phyloP scores from a whole-genome alignment of 2,113 vertebrate genomes.

The Melospiza georgiana region DNA sequence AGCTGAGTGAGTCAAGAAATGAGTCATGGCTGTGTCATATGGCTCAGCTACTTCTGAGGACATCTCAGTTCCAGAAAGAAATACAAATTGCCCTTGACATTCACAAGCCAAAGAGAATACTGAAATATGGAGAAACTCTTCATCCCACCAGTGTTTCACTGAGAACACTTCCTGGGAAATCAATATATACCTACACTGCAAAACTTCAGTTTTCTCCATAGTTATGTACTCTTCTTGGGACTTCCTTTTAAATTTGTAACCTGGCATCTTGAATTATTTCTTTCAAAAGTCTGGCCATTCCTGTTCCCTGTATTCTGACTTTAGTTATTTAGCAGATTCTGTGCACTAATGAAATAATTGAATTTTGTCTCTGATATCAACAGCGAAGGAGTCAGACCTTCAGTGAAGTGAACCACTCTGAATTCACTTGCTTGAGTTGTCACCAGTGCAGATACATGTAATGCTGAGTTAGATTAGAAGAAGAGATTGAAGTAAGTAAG shows the following conservation, averaged over 20 bases:
- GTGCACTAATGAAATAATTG: not conserved
- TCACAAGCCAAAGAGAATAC: not conserved
- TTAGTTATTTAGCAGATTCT: not conserved
- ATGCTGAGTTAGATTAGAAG: not conserved
- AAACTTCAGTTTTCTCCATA: not conserved
- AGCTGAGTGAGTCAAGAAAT: conserved; percentile 39
- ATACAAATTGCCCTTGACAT: not conserved
- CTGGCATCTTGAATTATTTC: not conserved
- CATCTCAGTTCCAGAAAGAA: not conserved
- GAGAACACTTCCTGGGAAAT: not conserved
- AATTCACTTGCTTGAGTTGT: conserved; percentile 5
- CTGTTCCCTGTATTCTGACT: not conserved
- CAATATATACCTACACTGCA: not conserved
- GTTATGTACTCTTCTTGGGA: not conserved
- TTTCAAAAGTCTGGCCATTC: not conserved
- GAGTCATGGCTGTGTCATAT: conserved; percentile 23
- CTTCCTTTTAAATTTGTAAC: not conserved
- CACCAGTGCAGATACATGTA: not conserved
- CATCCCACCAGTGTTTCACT: not conserved
- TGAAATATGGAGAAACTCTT: not conserved
- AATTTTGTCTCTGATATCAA: conserved; percentile 1
- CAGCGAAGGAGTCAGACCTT: not conserved
- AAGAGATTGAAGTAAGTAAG: not conserved
- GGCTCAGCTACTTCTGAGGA: conserved; percentile 10
- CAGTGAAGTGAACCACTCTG: not conserved